Percentiles rank a stretch among this genome's conserved stretches.
phyloP scores from a whole-genome alignment of 2,888 invertebrate species.

The Acrobasis consociella region DNA sequence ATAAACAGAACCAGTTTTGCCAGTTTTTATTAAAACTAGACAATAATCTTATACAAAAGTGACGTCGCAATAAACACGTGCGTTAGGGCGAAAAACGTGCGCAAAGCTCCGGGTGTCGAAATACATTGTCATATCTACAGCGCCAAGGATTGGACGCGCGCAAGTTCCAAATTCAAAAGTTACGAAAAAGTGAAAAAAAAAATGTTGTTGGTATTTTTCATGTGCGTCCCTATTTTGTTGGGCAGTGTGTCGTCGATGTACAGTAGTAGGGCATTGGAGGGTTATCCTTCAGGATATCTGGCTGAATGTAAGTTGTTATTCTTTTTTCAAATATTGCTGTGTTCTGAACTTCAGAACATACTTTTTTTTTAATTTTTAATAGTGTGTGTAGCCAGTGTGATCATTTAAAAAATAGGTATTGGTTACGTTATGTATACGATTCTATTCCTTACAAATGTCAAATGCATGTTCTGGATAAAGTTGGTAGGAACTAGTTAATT shows the following conservation, averaged over 20 bases:
- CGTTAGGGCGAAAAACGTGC: neutral
- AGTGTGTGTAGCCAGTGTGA: too few relatives aligned
- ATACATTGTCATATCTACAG: conserved; percentile 13
- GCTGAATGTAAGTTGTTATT: conserved; percentile 63
- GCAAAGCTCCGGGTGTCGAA: conserved; percentile 1
- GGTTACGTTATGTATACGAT: too few relatives aligned
- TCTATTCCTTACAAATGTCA: too few relatives aligned
- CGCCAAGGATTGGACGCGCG: conserved; percentile 11
- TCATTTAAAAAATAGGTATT: too few relatives aligned
- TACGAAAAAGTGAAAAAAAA: conserved; percentile 24
- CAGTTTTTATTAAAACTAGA: neutral
- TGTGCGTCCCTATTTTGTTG: conserved; percentile 32
- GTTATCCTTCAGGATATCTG: conserved; percentile 58
- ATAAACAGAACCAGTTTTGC: neutral
- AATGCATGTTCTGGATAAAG: too few relatives aligned
- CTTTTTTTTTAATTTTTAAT: too few relatives aligned
- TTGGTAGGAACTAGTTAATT: too few relatives aligned
- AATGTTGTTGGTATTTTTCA: conserved; percentile 24
- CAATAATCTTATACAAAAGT: neutral
- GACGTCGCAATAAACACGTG: neutral
- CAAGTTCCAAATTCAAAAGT: conserved; percentile 3
- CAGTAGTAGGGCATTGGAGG: conserved; percentile 56
- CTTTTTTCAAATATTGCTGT: conserved; percentile 1
- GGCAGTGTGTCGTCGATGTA: conserved; percentile 40
- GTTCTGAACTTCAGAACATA: too few relatives aligned